Percentiles rank a stretch among this genome's conserved stretches.
phyloP scores from a whole-genome alignment of 2,113 vertebrate genomes.

The Paraplagusia blochii region DNA sequence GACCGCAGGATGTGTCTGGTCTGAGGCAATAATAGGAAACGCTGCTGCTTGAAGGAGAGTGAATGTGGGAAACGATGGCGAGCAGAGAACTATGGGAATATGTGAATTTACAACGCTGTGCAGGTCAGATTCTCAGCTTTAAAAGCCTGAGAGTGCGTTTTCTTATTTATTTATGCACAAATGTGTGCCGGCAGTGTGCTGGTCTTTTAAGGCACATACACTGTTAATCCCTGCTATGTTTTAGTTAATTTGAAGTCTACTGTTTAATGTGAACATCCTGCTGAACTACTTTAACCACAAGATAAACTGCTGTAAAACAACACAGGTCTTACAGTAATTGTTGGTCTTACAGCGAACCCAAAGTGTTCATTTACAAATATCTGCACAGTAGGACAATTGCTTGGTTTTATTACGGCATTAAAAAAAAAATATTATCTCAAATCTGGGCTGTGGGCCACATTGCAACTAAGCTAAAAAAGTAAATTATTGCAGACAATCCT shows the following conservation, averaged over 20 bases:
- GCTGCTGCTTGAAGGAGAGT: constrained; percentile 3
- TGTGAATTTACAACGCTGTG: constrained; percentile 3
- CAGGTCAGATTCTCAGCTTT: constrained; percentile 3
- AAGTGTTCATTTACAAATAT: no score
- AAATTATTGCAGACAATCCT: no score
- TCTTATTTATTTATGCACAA: not conserved
- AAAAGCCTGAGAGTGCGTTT: not conserved
- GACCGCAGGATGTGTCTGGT: constrained; percentile 10
- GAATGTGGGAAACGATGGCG: no score
- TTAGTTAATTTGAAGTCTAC: not conserved
- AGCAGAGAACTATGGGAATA: no score
- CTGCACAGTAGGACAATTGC: no score
- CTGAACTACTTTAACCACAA: not conserved
- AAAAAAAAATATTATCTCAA: no score
- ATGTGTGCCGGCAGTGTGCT: not conserved
- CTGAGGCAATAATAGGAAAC: not conserved
- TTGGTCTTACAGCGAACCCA: no score
- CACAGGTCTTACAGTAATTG: no score
- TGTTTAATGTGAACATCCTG: not conserved
- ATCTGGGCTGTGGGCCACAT: no score
- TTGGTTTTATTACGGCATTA: no score
- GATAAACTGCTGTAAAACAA: constrained; percentile 2
- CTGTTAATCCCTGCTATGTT: not conserved
- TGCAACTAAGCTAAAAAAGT: no score
- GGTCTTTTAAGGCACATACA: not conserved